Evolutionary conservation across 2,113 vertebrate species (phyloP).

Genomic region (Myotis brandtii): DNA sequence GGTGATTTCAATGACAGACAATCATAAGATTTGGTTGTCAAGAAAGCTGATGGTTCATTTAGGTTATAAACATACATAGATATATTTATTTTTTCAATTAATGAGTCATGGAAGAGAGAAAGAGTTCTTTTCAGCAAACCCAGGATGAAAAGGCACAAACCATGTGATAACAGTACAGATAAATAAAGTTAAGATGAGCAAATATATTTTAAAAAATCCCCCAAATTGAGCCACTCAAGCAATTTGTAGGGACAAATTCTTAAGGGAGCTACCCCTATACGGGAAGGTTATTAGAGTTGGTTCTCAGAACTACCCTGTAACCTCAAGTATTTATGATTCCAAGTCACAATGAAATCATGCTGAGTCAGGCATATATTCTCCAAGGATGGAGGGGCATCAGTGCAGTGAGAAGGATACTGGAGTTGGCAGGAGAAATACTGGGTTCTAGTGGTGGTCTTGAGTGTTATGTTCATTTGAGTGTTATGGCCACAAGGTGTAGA

Average conservation of each 20-base stretch:
- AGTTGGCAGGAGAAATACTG: background rate
- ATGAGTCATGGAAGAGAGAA: background rate
- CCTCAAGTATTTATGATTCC: background rate
- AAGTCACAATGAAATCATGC: background rate
- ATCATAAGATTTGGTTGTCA: background rate
- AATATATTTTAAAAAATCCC: background rate
- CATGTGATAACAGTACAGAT: background rate
- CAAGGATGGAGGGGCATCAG: background rate
- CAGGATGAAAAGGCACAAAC: background rate
- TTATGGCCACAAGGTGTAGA: background rate
- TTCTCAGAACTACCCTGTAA: background rate
- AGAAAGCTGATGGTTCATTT: background rate
- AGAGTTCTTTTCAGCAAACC: background rate
- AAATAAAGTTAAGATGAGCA: background rate
- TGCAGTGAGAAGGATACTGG: background rate
- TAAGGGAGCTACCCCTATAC: background rate
- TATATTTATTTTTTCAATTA: background rate
- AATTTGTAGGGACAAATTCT: no score
- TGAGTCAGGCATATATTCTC: background rate
- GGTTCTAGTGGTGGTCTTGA: background rate
- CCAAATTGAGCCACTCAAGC: background rate
- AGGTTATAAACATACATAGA: background rate
- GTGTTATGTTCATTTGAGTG: background rate
- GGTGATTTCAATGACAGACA: background rate
- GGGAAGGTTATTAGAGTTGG: background rate